These are phyloP conservation scores for Pyrocoelia pectoralis DNA, from an alignment of 2,888 invertebrate species.

Conservation along the genomic window DNA sequence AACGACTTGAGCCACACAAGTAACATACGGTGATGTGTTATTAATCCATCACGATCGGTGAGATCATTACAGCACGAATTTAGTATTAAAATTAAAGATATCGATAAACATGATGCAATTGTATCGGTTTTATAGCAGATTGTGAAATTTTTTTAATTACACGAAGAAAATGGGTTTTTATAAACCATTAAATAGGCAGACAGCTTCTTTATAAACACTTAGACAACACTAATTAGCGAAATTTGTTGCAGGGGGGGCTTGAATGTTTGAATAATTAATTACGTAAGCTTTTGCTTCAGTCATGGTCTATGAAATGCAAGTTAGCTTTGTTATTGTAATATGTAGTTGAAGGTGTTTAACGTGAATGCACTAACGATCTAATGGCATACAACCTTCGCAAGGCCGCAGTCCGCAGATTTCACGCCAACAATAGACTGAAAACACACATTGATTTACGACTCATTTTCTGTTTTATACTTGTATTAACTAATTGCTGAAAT, in stretches of 20 bases:
- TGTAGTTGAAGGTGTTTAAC: slow-evolving; percentile 39
- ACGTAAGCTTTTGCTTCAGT: slow-evolving; percentile 16
- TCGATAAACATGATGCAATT: no score
- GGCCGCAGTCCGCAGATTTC: slow-evolving; percentile 38
- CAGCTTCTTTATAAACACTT: not conserved
- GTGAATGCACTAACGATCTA: slow-evolving; percentile 39
- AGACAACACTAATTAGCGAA: not conserved
- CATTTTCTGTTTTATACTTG: slow-evolving; percentile 6
- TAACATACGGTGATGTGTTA: no score
- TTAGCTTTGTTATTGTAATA: slow-evolving; percentile 37
- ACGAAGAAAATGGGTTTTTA: no score
- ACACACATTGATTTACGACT: slow-evolving; percentile 22
- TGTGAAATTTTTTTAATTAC: no score
- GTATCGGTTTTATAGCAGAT: no score
- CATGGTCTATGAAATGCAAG: slow-evolving; percentile 29
- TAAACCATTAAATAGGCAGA: no score
- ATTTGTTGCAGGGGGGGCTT: not conserved
- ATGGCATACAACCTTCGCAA: slow-evolving; percentile 45
- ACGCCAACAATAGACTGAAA: slow-evolving; percentile 41
- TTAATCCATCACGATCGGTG: no score
- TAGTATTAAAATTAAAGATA: no score
- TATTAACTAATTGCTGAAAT: not conserved
- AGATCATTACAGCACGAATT: no score
- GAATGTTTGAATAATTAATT: slow-evolving; percentile 7
- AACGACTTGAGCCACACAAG: no score